Conservation (phyloP, 2,888 invertebrate species). For the Copidosoma aretas region DNA sequence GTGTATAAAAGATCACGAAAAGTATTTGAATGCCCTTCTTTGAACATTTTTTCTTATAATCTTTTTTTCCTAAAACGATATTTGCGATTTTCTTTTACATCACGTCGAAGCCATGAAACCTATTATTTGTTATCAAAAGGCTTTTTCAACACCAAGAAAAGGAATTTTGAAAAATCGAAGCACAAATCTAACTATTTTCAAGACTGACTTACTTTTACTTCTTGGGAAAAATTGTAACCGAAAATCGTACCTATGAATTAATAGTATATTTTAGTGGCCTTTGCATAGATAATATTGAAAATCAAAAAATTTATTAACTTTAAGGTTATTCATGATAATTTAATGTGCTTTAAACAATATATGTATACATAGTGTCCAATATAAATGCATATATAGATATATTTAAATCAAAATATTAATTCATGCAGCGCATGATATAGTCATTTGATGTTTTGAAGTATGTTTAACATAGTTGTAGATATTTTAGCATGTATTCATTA, state of each 20-base stretch:
- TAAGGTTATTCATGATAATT: slow-evolving; percentile 11
- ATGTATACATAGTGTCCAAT: slow-evolving; percentile 3
- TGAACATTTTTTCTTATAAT: not conserved
- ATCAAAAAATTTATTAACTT: slow-evolving; percentile 8
- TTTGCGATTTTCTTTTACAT: not conserved
- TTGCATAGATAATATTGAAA: slow-evolving; percentile 14
- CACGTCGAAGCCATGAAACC: slow-evolving; percentile 20
- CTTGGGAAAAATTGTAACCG: not conserved
- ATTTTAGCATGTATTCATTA: slow-evolving; percentile 14
- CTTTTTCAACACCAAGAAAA: slow-evolving; percentile 2
- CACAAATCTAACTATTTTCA: slow-evolving; percentile 22
- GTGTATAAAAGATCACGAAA: too few species aligned
- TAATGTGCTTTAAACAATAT: slow-evolving; percentile 11
- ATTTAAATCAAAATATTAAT: slow-evolving; percentile 16
- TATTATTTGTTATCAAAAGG: slow-evolving; percentile 20
- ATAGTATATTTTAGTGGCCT: slow-evolving; percentile 30
- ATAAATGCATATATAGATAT: not conserved
- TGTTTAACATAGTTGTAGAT: slow-evolving; percentile 26
- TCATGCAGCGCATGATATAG: slow-evolving; percentile 34
- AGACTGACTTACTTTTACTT: slow-evolving; percentile 13
- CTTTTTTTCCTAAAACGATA: slow-evolving; percentile 3
- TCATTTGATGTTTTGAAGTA: slow-evolving; percentile 26
- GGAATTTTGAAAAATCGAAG: slow-evolving; percentile 14
- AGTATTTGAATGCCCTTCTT: not conserved
- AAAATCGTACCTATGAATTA: not conserved